Evolutionary conservation across 2,113 vertebrate species (phyloP).

Genomic region (Sciurus niger): DNA sequence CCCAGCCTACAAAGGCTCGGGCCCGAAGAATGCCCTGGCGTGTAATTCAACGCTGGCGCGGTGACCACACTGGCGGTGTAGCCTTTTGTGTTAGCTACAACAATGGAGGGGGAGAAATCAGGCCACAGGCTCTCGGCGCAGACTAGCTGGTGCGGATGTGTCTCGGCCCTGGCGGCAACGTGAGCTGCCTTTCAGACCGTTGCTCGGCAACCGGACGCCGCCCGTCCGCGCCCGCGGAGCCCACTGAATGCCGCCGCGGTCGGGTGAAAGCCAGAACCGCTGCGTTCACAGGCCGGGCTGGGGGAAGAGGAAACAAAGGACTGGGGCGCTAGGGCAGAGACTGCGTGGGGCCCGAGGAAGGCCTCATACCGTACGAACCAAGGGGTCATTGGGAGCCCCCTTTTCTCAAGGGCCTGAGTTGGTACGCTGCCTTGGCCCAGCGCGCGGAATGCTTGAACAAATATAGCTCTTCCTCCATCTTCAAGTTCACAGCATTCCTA

Average conservation of each 20-base stretch:
- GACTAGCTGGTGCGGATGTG: conserved; percentile 81
- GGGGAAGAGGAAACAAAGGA: conserved; percentile 68
- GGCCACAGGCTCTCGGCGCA: conserved; percentile 84
- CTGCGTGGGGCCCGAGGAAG: neutral
- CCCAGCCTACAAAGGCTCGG: conserved; percentile 66
- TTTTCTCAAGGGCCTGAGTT: neutral
- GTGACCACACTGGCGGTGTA: conserved; percentile 78
- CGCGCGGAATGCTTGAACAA: neutral
- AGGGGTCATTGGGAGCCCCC: neutral
- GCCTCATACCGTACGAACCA: neutral
- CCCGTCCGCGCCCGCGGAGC: conserved; percentile 78
- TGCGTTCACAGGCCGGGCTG: conserved; percentile 64
- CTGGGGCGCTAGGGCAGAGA: neutral
- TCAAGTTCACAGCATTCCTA: conserved; percentile 44
- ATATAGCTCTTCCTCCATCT: conserved; percentile 61
- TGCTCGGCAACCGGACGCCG: conserved; percentile 89
- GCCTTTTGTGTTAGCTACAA: conserved; percentile 86
- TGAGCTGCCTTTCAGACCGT: conserved; percentile 82
- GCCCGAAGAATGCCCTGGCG: conserved; percentile 60
- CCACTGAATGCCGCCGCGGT: conserved; percentile 8
- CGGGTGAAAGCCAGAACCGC: conserved; percentile 47
- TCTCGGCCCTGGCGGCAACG: conserved; percentile 80
- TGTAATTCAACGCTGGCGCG: conserved; percentile 80
- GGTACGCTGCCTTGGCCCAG: neutral
- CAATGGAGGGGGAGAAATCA: conserved; percentile 85